Evolutionary conservation across 2,888 invertebrate species (phyloP).

Genomic region (Sminthurides aquaticus): DNA sequence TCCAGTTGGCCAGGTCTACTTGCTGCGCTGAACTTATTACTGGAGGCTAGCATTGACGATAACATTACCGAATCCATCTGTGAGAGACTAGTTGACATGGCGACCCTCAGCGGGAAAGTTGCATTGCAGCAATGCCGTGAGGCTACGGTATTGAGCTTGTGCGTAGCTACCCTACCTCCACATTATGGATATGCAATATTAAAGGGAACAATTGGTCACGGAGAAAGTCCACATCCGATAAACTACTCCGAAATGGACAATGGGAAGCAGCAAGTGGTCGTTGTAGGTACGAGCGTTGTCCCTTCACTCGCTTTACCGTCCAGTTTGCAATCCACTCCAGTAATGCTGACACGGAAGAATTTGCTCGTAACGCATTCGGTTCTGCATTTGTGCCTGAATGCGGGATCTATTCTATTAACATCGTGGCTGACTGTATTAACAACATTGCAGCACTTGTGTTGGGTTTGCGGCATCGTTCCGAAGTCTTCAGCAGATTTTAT

Average conservation of each 20-base stretch:
- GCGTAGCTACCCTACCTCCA: conserved; percentile 91
- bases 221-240: conserved; percentile 43
- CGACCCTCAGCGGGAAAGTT: conserved; percentile 79
- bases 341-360: conserved; percentile 96
- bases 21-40: conserved; percentile 80
- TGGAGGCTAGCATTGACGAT: conserved; percentile 94
- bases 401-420: conserved; percentile 82
- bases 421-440: conserved; percentile 95
- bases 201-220: conserved; percentile 48
- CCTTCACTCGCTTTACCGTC: conserved; percentile 39
- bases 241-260: conserved; percentile 63
- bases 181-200: conserved; percentile 87
- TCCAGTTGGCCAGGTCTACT: conserved; percentile 93
- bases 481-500: conserved; percentile 42
- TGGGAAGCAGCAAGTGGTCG: conserved; percentile 82
- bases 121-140: conserved; percentile 71
- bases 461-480: conserved; percentile 41
- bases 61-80: conserved; percentile 82
- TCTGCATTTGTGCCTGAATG: conserved; percentile 78
- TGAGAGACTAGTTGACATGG: conserved; percentile 82
- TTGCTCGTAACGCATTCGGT: conserved; percentile 91
- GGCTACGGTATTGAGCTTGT: conserved; percentile 88
- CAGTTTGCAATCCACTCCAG: conserved; percentile 52
- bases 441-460: conserved; percentile 67
- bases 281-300: conserved; percentile 68